Evolutionary conservation across 2,797 vertebrate species (phyloP), one percentile per base, ranked within the genome.

Genomic region (Mus minutoides): DNA sequence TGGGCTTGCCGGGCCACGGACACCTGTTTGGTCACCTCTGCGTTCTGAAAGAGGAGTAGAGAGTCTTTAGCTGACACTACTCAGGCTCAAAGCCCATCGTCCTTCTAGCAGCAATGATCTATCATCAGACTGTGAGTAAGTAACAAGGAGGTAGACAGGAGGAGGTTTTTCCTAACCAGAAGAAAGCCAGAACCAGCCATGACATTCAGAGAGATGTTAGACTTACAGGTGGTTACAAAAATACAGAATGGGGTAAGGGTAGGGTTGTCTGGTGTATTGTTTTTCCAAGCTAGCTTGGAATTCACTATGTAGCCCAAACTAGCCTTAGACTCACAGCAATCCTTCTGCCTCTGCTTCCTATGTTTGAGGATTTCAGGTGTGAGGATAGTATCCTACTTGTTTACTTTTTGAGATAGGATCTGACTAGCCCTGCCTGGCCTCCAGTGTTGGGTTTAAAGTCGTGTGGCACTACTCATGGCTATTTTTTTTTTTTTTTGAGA

Each of bases 21-120:
- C 98, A 99, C 99, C 98, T 99, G 99, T 77, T 99, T 99, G 87
- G 99, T 99, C 97, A 99, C 99, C 98, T 99, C 99, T 0, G 99
- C 99, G 0, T 99, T 99, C 99, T 99, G 97, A 37, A 91, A 94
- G 43, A 0, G 2, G 88, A 85, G 0, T 0, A 56, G 43, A 64
- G 52, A 1, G 19, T 46, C 62, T 46, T 11, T 67, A 90, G 40
- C 16, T 16, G 24, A 29, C 21, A 37, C 26, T 17, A 49, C 92
- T 77, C n/a, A 29, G 5, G 31, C 79, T 84, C 62, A 64, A 3
- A 34, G 22, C 37, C 40, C 46, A 40, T 22, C 67, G 76, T 69
- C 40, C 69, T 76, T 75, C 73, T 24, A 60, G 73, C 80, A 88
- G 46, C 60, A 71, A 46, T 0, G 17, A 73, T 34, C 52, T 73